A percentile compares a stretch with the other conserved stretches of the same genome.
These are phyloP conservation scores for Cephalopachus bancanus DNA, from an alignment of 2,797 vertebrate genomes.

Conservation along the genomic window DNA sequence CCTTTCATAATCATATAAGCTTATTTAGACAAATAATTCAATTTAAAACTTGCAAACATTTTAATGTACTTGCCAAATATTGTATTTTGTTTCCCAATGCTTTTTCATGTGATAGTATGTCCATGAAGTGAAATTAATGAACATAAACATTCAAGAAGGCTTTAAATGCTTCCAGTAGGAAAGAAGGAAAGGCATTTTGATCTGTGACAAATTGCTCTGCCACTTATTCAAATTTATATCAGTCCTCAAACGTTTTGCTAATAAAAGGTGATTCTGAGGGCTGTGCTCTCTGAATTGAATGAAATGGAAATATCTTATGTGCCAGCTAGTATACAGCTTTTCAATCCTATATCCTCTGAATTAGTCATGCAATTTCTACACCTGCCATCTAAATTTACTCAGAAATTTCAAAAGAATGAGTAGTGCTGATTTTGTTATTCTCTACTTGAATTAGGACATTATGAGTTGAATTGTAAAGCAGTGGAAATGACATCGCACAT, in stretches of 20 bases:
- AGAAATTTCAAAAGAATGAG: constrained; percentile 58
- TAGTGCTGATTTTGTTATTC: constrained; percentile 59
- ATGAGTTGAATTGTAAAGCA: constrained; percentile 55
- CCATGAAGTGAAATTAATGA: constrained; percentile 9
- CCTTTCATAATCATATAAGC: neutral
- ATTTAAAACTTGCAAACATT: neutral
- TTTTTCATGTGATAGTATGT: neutral
- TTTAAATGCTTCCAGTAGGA: neutral
- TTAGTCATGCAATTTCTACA: constrained; percentile 65
- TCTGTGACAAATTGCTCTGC: constrained; percentile 72
- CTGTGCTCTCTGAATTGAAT: constrained; percentile 53
- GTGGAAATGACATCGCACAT: neutral
- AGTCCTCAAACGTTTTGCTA: constrained; percentile 66
- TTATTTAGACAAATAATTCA: constrained; percentile 2
- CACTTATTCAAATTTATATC: constrained; percentile 67
- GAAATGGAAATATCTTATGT: constrained; percentile 52
- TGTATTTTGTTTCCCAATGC: neutral
- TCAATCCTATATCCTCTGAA: constrained; percentile 60
- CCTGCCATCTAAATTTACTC: constrained; percentile 72
- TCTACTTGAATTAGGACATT: constrained; percentile 32
- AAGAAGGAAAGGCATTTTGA: constrained; percentile 53
- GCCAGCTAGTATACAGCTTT: constrained; percentile 38
- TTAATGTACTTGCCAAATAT: neutral
- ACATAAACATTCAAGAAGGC: neutral
- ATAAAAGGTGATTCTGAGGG: constrained; percentile 69